phyloP scores from a whole-genome alignment of 2,113 vertebrate genomes.

The Hipposideros armiger region DNA sequence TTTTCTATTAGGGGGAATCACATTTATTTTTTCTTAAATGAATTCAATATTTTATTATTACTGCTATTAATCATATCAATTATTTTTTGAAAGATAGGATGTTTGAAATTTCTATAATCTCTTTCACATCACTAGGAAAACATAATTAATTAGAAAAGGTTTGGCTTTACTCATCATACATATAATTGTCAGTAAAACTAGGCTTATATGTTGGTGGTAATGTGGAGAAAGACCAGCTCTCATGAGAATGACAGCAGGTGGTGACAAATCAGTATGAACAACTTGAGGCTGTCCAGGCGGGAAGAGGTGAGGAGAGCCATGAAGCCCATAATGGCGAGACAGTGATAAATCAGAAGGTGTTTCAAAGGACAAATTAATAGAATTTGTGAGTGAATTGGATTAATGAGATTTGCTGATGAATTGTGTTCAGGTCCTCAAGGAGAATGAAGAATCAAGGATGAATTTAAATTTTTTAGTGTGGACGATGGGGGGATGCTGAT shows the following conservation, averaged over 20 bases:
- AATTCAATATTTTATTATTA: not conserved
- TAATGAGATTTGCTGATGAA: not conserved
- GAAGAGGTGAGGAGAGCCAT: not conserved
- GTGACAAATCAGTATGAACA: fast-evolving
- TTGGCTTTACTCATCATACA: not conserved
- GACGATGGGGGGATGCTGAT: not conserved
- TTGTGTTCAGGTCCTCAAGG: not conserved
- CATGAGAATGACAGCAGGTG: not conserved
- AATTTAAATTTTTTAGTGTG: not conserved
- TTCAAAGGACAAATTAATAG: not conserved
- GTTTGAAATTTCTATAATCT: slow-evolving; percentile 28
- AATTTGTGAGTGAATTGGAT: not conserved
- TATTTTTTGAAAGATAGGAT: not conserved
- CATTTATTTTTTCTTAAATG: not conserved
- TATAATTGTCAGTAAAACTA: not conserved
- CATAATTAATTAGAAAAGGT: not conserved
- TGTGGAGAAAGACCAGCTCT: not conserved
- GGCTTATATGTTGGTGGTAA: not conserved
- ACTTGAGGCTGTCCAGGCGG: not conserved
- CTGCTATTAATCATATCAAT: not conserved
- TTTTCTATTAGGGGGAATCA: not conserved
- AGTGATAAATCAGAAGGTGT: not conserved
- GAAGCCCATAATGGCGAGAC: not conserved
- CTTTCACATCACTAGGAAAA: not conserved
- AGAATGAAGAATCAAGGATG: not conserved